Evolutionary conservation across 2,797 vertebrate species (phyloP), one percentile per base, ranked within the genome.

Genomic region (Falco biarmicus): DNA sequence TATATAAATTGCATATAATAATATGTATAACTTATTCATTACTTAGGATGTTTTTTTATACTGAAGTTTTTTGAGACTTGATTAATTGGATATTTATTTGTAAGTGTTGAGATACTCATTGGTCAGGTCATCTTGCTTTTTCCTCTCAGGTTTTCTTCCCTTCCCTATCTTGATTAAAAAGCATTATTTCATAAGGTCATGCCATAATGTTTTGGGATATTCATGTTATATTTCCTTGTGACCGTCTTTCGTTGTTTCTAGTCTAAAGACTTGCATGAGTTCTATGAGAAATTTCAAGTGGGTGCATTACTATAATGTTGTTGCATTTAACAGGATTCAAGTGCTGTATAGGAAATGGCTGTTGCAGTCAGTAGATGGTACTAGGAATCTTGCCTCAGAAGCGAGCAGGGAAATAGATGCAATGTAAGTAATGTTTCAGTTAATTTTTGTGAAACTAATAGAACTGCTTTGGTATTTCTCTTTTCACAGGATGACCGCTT

Each of bases 401-500:
- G 15, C 13, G 18, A 81, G 26, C 1, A 45, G 2, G 29, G 21
- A 84, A 89, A 60, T 51, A 41, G 39, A 41, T 41, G 39, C 39
- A 41, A 41, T 41, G 13, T 41, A 41, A 41, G 13, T 41, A 41
- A 41, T 41, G 39, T 41, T 41, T 41, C 39, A 41, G 39, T 12
- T 41, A 47, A 32, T 61, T 81, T 78, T n/a, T 37, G 3, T 43
- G 15, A 43, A 41, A 41, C 37, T 39, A 11, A 43, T 34, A 59
- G 75, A 57, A 50, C 89, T 84, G 15, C 59, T 95, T 87, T 84
- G 76, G 7, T 96, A 19, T 68, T 90, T 77, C 15, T 89, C 34
- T 86, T 41, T 45, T 65, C 75, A 64, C 97, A 99, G 99, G 99
- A 99, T 90, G 99, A 99, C 98, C 98, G 99, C 51, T 98, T 99